Conservation (phyloP, 2,113 vertebrate species). For the Aspidoscelis tigris region DNA sequence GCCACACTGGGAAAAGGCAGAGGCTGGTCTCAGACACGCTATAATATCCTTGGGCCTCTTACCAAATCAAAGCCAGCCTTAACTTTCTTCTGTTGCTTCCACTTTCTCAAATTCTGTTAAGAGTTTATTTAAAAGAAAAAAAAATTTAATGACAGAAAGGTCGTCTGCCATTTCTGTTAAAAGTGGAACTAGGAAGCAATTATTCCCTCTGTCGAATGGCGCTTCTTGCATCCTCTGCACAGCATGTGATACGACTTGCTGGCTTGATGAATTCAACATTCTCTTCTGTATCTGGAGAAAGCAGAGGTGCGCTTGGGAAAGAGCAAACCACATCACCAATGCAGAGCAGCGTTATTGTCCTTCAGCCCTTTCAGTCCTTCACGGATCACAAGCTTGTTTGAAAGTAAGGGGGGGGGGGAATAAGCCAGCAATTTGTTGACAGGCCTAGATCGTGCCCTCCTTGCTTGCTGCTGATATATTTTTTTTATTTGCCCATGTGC, state of each 20-base stretch:
- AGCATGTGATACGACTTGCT: not conserved
- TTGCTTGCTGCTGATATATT: not conserved
- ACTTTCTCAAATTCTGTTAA: not conserved
- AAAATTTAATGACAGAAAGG: not conserved
- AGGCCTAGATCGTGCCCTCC: not conserved
- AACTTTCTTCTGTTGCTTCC: not conserved
- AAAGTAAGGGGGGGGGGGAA: not conserved
- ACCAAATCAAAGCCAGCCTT: not conserved
- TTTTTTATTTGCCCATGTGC: not conserved
- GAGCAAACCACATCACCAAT: not conserved
- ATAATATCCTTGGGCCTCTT: not conserved
- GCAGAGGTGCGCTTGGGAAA: too few relatives aligned
- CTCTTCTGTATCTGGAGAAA: not conserved
- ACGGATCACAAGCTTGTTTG: not conserved
- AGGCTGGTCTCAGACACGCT: not conserved
- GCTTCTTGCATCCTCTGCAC: not conserved
- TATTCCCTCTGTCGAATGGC: not conserved
- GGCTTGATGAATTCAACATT: not conserved
- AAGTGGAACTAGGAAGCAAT: not conserved
- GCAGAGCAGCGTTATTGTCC: not conserved
- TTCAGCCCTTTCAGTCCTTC: not conserved
- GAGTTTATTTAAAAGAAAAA: not conserved
- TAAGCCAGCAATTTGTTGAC: conserved; percentile 4
- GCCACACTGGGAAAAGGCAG: too few relatives aligned
- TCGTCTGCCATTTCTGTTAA: not conserved